Evolutionary conservation across 2,888 invertebrate species (phyloP), one percentile per base, ranked within the genome.

Genomic region (Dolichopus griseipennis): DNA sequence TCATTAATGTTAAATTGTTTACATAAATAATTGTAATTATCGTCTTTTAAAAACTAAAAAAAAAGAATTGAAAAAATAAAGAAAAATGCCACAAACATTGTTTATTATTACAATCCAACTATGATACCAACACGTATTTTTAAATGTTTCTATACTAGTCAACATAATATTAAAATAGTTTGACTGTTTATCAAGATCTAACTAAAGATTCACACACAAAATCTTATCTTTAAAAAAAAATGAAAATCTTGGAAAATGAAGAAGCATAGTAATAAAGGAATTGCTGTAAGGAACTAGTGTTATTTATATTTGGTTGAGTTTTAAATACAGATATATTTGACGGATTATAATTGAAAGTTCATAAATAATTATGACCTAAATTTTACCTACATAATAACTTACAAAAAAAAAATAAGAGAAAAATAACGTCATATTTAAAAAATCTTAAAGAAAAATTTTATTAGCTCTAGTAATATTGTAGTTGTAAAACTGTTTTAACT

Each of bases 11-110:
- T 52, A 52, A 52, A 52, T 52, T 52, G 52, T 52, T 52, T 52
- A 52, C 52, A 52, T 52, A 52, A 52, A 52, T 52, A 52, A 52
- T 52, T 52, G 52, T 52, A 52, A 52, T 52, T 52, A 52, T 52
- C 52, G 15, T 52, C 52, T 52, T 52, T 52, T 52, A 52, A 15
- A 18, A 15, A n/a, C 9, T 12, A 52, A 52, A n/a, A 43, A 43
- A 43, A 9, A 37, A 37, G 12, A 37, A 37, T 27, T 37, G 12
- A 37, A 10, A 37, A 37, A 37, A 37, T 10, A 37, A 37, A 34
- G 34, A 9, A 5, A 37, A 37, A 37, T 37, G 1, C 12, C 12
- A 37, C 37, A 37, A 37, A 37, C 4, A 4, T 7, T 37, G 37
- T 37, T 27, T 37, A 37, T 37, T 37, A 37, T 37, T 12, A 7